Base-by-base conservation (phyloP, 2,797 vertebrate species). In the Strix occidentalis region DNA sequence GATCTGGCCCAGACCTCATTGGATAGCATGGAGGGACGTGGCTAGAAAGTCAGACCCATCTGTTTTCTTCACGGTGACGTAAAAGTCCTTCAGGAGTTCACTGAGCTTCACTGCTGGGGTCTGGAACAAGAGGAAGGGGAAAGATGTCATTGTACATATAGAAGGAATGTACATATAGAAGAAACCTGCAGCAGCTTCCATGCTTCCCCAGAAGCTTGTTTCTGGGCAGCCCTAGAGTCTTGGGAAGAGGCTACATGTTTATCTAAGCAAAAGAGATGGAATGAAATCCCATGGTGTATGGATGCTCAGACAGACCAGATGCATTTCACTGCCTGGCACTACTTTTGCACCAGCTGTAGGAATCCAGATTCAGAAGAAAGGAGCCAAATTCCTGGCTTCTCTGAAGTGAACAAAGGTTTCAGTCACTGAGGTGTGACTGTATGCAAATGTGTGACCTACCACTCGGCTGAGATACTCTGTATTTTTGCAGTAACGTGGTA, bases 1-100 rank as follows among this genome's bases (percentile, higher is more conserved):
- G 80, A 96, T 97, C 50, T 54, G 57, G 80, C 97, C 97, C 86
- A 97, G 90, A 57, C 97, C 94, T 21, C 65, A 21, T 28, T n/a
- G 35, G 46, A 97, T 96, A 81, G 96, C 72, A 0, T 96, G 96
- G 16, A 98, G 95, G 2, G 95, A 97, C 1, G 50, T 96, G 56
- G 95, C 94, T 95, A 97, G 79, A 93, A 97, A 98, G 93, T 97
- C 96, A 11, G 98, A 98, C 41, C 94, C 94, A 14, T 97, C 96
- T 6, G 92, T 97, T 96, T 97, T 97, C 91, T 97, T 97, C 26
- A 97, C 58, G 1, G 89, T 97, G 94, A 96, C 85, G 3, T 92
- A 96, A 54, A 98, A 98, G 65, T 97, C 95, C 90, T 97, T 95
- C 16, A 98, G 80, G 85, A 94, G 82, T 91, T 97, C 95, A 37